Evolutionary conservation across 2,888 invertebrate genomes (phyloP).

Genomic region (Cecidostiba fungosa): DNA sequence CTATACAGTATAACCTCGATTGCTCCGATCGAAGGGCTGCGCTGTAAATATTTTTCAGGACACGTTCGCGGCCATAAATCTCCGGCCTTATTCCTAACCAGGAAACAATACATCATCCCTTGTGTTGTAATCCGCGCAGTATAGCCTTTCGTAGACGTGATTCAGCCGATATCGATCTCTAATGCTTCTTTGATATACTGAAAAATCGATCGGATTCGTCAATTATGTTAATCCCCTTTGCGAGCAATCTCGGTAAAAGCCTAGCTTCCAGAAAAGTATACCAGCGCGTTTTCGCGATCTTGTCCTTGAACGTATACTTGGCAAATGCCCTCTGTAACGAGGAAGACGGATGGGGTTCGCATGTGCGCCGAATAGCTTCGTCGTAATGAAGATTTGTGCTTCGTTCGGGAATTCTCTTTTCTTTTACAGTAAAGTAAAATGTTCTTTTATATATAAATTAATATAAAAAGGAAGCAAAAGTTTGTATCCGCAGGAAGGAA

Average conservation of each 20-base stretch:
- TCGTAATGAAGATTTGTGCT: neutral
- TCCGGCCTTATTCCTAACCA: neutral
- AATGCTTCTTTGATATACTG: neutral
- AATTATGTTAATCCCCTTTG: neutral
- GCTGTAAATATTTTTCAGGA: neutral
- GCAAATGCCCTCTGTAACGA: neutral
- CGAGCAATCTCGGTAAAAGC: neutral
- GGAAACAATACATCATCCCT: conserved; percentile 1
- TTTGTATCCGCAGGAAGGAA: neutral
- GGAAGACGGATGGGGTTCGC: neutral
- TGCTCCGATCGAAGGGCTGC: neutral
- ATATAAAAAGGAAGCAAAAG: too few species aligned
- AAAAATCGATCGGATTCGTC: neutral
- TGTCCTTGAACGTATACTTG: conserved; percentile 32
- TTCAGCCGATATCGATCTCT: neutral
- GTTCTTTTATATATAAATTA: neutral
- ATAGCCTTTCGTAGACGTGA: neutral
- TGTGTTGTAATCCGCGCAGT: neutral
- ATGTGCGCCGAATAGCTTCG: too few species aligned
- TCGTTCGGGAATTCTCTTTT: neutral
- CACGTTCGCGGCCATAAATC: neutral
- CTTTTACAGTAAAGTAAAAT: neutral
- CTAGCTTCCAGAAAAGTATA: neutral
- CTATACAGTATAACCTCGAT: neutral
- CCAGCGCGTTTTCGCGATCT: neutral